Conservation (phyloP, 2,113 vertebrate genomes). For the Cercopithecus mona region DNA sequence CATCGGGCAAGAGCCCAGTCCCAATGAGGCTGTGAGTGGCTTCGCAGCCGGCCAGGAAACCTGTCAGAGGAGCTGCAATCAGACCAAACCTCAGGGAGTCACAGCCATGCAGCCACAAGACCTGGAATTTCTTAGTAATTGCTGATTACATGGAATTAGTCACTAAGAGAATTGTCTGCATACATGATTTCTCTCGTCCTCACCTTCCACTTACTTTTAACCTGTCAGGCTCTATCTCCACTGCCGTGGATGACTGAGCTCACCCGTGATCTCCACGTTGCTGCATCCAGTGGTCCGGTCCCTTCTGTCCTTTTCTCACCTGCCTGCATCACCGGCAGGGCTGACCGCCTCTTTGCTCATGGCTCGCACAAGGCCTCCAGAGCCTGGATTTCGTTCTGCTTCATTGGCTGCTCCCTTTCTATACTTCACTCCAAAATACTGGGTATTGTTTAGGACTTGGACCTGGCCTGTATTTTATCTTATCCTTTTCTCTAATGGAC, state of each 20-base stretch:
- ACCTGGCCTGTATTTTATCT: neutral
- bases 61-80: neutral
- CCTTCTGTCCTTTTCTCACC: neutral
- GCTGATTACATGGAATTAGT: neutral
- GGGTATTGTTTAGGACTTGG: neutral
- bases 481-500: neutral
- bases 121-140: neutral
- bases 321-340: neutral
- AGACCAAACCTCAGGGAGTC: neutral
- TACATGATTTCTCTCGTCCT: neutral
- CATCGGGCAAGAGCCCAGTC: fast-evolving
- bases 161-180: neutral
- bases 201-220: neutral
- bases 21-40: neutral
- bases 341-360: too few species aligned
- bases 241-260: neutral
- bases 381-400: neutral
- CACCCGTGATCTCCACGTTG: fast-evolving
- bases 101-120: neutral
- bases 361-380: too few species aligned
- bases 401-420: fast-evolving
- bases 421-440: neutral
- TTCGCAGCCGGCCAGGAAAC: neutral
- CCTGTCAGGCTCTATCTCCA: neutral
- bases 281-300: fast-evolving